phyloP scores from a whole-genome alignment of 2,113 vertebrate species.

The Percopsis transmontana region DNA sequence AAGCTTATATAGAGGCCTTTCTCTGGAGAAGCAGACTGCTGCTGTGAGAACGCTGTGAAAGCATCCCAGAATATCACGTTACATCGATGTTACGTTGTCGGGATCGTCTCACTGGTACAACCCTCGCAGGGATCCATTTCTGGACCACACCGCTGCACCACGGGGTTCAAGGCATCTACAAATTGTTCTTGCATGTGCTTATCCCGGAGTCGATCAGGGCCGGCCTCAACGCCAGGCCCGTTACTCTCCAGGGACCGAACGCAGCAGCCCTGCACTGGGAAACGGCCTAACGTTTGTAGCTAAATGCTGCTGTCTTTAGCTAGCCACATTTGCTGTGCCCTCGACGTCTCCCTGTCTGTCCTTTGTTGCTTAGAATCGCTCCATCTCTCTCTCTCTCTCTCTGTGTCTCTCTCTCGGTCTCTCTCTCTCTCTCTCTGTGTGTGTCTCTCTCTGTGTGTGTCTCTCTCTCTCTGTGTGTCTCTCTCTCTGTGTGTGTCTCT shows the following conservation, averaged over 20 bases:
- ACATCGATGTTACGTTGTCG: neutral
- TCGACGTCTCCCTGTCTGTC: neutral
- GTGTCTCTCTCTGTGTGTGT: neutral
- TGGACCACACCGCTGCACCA: constrained; percentile 41
- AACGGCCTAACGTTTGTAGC: constrained; percentile 20
- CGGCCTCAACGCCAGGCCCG: constrained; percentile 48
- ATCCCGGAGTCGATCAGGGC: constrained; percentile 55
- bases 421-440: neutral
- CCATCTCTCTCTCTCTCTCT: neutral
- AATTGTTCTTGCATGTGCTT: constrained; percentile 69
- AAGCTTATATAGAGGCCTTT: no score
- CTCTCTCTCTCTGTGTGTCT: neutral
- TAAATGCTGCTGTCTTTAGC: constrained; percentile 1
- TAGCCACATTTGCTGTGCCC: neutral
- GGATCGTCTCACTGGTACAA: neutral
- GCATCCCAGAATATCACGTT: neutral
- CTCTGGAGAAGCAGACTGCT: no score
- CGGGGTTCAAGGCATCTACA: constrained; percentile 48
- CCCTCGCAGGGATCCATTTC: neutral
- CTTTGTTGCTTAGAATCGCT: neutral
- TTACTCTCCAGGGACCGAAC: constrained; percentile 54
- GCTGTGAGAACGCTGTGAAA: neutral
- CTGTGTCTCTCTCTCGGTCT: neutral
- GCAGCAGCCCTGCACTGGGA: constrained; percentile 37
- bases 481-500: neutral